Evolutionary conservation across 2,888 invertebrate species (phyloP), one percentile per base, ranked within the genome.

Genomic region (Ormia ochracea): DNA sequence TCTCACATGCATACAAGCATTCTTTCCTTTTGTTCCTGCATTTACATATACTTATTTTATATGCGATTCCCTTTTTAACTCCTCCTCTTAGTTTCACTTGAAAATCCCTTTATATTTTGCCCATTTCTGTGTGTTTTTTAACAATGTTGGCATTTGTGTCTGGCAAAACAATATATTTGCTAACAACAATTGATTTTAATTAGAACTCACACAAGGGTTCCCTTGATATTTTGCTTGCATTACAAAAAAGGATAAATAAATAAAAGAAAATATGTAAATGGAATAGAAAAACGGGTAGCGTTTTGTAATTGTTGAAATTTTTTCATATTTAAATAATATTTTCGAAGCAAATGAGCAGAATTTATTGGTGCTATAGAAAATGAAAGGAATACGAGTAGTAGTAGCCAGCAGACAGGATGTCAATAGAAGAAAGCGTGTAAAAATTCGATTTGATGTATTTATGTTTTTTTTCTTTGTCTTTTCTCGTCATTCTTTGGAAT

Each of bases 161-260:
- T 72, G 72, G 63, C 48, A 70, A 56, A 61, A 70, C 63, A 76
- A 70, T 77, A 56, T 63, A 69, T 33, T 77, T 63, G 76, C 63
- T 38, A 77, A 77, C 76, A 80, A 79, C 80, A 76, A 80, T 80
- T 80, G 80, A 80, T 80, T 80, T 80, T 80, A 80, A 80, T 80
- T 80, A 76, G 80, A 80, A 72, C 58, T 58, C 63, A 73, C 75
- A 80, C 63, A 76, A 80, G 80, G 63, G 72, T 63, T 80, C 80
- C 76, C 80, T 66, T 68, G 80, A 58, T 63, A 63, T 73, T 76
- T 80, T 68, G 33, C 33, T 68, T 23, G 41, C 6, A 52, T 43
- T 43, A 12, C 33, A 36, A 14, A 38, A n/a, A n/a, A n/a, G n/a
- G n/a, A n/a, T n/a, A n/a, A n/a, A n/a, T n/a, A n/a, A n/a, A n/a